phyloP scores from a whole-genome alignment of 2,113 vertebrate genomes.

The Halcyon senegalensis region DNA sequence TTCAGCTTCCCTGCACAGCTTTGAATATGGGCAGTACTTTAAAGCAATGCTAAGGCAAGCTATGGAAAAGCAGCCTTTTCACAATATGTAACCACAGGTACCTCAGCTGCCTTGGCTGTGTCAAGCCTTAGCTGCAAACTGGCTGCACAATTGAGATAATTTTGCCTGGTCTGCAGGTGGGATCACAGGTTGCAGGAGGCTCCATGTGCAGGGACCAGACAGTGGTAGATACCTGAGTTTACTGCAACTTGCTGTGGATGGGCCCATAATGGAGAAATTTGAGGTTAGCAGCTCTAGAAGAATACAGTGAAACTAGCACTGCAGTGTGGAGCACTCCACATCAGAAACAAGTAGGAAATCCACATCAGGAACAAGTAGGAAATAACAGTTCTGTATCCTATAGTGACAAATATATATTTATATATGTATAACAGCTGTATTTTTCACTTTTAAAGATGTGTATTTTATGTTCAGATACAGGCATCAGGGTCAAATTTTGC shows the following conservation, averaged over 20 bases:
- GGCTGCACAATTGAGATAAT: neutral
- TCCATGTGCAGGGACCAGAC: neutral
- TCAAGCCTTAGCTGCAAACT: neutral
- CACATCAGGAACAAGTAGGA: neutral
- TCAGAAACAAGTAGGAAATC: too few relatives aligned
- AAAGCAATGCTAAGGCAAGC: neutral
- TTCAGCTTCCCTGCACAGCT: neutral
- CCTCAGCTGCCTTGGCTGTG: neutral
- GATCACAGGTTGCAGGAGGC: neutral
- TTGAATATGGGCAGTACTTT: neutral
- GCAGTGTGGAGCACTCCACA: neutral
- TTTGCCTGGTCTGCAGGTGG: neutral
- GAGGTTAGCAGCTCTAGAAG: neutral
- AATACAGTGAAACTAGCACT: neutral
- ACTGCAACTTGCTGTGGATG: fast-evolving
- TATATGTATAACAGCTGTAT: neutral
- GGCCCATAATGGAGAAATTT: fast-evolving
- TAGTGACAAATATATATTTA: neutral
- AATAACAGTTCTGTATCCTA: neutral
- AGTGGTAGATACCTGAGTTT: fast-evolving
- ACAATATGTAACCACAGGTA: neutral
- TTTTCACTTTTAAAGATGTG: neutral
- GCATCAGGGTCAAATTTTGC: neutral
- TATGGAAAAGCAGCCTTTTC: neutral
- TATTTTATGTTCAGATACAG: neutral